phyloP scores from a whole-genome alignment of 2,113 vertebrate genomes.

The Microtus oregoni region DNA sequence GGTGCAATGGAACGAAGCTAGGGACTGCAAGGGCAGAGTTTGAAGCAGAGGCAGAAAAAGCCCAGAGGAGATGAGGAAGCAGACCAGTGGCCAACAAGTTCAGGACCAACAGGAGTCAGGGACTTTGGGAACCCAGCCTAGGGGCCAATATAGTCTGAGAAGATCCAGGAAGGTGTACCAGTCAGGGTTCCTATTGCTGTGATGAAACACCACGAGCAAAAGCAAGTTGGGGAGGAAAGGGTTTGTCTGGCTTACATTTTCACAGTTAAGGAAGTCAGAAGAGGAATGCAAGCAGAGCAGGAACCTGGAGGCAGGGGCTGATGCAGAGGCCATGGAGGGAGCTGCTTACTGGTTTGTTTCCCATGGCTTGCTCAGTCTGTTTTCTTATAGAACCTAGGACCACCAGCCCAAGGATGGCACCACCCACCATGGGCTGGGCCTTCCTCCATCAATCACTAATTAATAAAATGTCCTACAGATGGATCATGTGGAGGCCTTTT shows the following conservation, averaged over 20 bases:
- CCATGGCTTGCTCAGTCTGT: background rate
- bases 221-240: background rate
- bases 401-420: background rate
- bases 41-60: background rate
- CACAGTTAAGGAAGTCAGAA: background rate
- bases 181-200: background rate
- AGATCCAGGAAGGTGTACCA: background rate
- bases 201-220: background rate
- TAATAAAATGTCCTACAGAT: background rate
- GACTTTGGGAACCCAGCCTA: background rate
- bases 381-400: background rate
- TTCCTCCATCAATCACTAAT: background rate
- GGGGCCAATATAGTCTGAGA: background rate
- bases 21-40: too few relatives aligned
- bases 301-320: background rate
- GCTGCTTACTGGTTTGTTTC: background rate
- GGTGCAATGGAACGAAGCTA: background rate
- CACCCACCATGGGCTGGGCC: too few relatives aligned
- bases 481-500: background rate
- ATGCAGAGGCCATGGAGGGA: background rate
- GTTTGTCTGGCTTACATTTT: background rate
- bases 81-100: background rate
- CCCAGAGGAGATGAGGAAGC: background rate
- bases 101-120: rapidly evolving
- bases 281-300: background rate